Percentiles rank a stretch among this genome's conserved stretches.
Conservation (phyloP, 2,113 vertebrate species). For the Tupaia tana region DNA sequence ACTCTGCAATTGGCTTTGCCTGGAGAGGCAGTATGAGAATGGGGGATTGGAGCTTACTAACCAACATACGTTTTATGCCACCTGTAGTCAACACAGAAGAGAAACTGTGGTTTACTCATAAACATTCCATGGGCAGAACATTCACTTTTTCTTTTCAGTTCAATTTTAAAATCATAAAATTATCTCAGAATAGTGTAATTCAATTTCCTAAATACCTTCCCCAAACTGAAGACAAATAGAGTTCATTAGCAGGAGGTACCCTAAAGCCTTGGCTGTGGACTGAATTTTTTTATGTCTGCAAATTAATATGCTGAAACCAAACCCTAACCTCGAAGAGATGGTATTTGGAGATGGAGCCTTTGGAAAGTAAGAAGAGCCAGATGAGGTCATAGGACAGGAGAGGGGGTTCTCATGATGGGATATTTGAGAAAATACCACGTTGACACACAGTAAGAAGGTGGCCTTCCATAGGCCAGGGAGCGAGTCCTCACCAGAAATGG, state of each 20-base stretch:
- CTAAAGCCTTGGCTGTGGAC: not conserved
- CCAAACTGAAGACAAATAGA: not conserved
- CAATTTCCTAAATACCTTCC: not conserved
- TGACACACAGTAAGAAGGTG: not conserved
- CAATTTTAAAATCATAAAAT: conserved; percentile 6
- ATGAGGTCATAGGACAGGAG: too few relatives aligned
- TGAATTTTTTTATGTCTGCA: not conserved
- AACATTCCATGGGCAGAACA: not conserved
- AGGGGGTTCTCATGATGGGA: too few relatives aligned
- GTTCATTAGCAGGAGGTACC: not conserved
- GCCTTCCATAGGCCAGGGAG: not conserved
- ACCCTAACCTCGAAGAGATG: not conserved
- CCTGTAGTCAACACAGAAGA: not conserved
- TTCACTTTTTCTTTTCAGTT: not conserved
- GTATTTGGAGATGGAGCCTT: not conserved
- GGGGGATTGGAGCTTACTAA: not conserved
- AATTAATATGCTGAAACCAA: not conserved
- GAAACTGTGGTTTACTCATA: not conserved
- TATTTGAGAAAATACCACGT: not conserved
- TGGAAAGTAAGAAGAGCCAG: too few relatives aligned
- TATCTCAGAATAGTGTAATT: not conserved
- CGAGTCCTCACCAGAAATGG: not conserved
- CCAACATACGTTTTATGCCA: not conserved
- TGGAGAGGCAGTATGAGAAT: not conserved
- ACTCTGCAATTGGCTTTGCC: conserved; percentile 11